phyloP scores from a whole-genome alignment of 2,113 vertebrate genomes.

The Ceyx cyanopectus region DNA sequence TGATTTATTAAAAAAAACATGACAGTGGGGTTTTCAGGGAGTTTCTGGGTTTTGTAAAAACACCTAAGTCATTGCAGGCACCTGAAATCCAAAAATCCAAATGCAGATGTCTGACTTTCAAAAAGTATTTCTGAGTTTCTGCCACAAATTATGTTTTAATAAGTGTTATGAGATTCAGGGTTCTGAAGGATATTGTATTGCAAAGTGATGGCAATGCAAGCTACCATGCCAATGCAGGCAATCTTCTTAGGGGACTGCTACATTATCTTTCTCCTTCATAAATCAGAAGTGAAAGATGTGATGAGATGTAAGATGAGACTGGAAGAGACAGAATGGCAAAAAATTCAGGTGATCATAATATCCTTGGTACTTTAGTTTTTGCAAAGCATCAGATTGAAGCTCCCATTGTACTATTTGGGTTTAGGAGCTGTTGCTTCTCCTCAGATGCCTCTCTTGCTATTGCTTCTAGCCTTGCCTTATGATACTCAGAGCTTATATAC shows the following conservation, averaged over 20 bases:
- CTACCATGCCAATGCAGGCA: not conserved
- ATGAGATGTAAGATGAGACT: not conserved
- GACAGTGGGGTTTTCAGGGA: not conserved
- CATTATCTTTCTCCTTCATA: not conserved
- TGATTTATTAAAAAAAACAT: not conserved
- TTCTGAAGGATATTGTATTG: not conserved
- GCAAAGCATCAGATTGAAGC: not conserved
- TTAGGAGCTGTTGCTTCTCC: not conserved
- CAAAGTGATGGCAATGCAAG: not conserved
- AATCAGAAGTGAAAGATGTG: fast-evolving
- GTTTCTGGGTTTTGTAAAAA: not conserved
- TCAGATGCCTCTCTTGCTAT: not conserved
- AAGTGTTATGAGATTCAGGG: not conserved
- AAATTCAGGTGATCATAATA: not conserved
- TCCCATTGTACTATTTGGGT: not conserved
- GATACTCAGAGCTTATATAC: not conserved
- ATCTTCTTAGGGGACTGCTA: not conserved
- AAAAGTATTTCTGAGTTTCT: not conserved
- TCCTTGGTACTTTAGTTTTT: not conserved
- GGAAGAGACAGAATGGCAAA: not conserved
- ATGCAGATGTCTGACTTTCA: not conserved
- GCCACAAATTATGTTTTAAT: not conserved
- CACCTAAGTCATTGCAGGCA: not conserved
- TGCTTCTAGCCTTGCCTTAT: not conserved
- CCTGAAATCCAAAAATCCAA: not conserved